Conservation (phyloP, 2,888 invertebrate species). For the Lamellibrachia columna region DNA sequence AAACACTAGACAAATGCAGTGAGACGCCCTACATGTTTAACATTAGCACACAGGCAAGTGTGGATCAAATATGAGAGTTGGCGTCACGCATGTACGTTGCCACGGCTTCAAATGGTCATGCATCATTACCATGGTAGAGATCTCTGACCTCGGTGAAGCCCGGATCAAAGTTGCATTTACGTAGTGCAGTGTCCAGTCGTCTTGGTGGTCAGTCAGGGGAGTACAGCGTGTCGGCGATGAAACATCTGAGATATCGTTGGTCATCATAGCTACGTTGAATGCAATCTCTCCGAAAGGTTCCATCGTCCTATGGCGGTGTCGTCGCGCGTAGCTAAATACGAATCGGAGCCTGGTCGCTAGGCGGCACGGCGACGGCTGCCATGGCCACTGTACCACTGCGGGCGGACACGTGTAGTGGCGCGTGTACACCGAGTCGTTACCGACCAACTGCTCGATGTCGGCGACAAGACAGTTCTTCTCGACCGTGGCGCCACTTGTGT, state of each 20-base stretch:
- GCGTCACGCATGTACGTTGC: constrained; percentile 28
- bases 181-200: constrained; percentile 30
- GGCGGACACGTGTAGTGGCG: background rate
- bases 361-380: constrained; percentile 19
- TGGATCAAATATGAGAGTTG: constrained; percentile 27
- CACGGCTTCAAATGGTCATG: constrained; percentile 24
- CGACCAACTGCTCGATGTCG: constrained; percentile 17
- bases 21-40: background rate
- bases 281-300: constrained; percentile 33
- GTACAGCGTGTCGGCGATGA: constrained; percentile 6
- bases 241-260: background rate
- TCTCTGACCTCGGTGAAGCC: background rate
- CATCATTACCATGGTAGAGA: constrained; percentile 16
- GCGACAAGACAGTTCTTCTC: constrained; percentile 27
- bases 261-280: constrained; percentile 25
- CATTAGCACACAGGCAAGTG: constrained; percentile 25
- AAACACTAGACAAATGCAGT: background rate
- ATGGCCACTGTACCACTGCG: background rate
- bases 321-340: constrained; percentile 26
- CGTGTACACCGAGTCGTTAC: background rate
- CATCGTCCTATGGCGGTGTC: background rate
- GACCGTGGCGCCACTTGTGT: constrained; percentile 16
- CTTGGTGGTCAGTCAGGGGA: background rate
- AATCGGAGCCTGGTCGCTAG: constrained; percentile 23
- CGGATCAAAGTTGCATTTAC: constrained; percentile 18